Conservation (phyloP, 1,140 invertebrate genomes). For the Phortica variegata region DNA sequence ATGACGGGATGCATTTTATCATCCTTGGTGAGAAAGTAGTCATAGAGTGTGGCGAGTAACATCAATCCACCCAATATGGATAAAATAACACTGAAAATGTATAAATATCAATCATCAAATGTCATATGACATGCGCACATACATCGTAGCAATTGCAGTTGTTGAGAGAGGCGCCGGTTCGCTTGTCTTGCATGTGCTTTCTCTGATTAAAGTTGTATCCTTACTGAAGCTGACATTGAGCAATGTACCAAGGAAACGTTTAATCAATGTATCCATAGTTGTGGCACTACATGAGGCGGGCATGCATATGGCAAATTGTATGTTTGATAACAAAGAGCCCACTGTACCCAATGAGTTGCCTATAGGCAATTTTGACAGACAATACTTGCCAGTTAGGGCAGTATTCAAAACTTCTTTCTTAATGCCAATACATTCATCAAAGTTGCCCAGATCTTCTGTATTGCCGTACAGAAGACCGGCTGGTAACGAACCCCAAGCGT, state of each 20-base stretch:
- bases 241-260: background rate
- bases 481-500: slow-evolving; percentile 1
- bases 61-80: background rate
- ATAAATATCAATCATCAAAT: background rate
- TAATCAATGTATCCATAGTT: background rate
- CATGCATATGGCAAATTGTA: background rate
- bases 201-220: background rate
- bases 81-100: background rate
- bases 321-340: too few relatives aligned
- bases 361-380: background rate
- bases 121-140: background rate
- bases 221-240: background rate
- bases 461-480: background rate
- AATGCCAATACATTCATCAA: background rate
- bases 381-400: background rate
- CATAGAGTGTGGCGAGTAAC: background rate
- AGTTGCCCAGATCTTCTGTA: background rate
- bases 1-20: background rate
- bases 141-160: background rate
- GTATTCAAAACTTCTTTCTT: background rate
- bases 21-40: background rate
- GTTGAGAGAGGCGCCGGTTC: background rate
- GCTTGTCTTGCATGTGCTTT: background rate
- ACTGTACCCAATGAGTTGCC: background rate
- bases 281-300: background rate